These are phyloP conservation scores for Montipora capricornis DNA, from an alignment of 64 coral and sea anemone species.

Conservation along the genomic window DNA sequence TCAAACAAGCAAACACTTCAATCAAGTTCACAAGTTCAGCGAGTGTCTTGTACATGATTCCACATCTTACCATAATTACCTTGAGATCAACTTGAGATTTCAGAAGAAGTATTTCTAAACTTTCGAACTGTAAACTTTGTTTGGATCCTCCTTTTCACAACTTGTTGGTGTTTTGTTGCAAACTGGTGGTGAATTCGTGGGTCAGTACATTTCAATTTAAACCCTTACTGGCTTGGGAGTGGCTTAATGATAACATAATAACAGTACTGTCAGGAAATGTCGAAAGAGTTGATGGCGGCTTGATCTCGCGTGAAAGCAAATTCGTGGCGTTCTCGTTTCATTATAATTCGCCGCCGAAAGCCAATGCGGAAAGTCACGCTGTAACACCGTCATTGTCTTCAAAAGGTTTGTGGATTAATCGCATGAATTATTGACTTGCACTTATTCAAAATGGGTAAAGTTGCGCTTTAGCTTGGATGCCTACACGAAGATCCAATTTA, in stretches of 20 bases:
- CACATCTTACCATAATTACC: constrained; percentile 1
- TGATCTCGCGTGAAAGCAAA: background rate
- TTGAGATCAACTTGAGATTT: background rate
- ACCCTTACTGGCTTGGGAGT: constrained; percentile 19
- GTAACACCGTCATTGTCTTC: background rate
- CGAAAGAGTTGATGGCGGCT: constrained; percentile 32
- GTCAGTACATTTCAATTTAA: constrained; percentile 18
- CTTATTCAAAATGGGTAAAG: background rate
- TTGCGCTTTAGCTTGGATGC: background rate
- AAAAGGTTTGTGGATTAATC: constrained; percentile 4
- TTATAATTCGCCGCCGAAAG: constrained; percentile 40
- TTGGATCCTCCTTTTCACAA: background rate
- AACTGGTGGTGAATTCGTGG: constrained; percentile 26
- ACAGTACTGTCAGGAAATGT: constrained; percentile 54
- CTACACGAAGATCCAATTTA: constrained; percentile 45
- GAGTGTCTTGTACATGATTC: background rate
- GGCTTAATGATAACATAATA: constrained; percentile 63
- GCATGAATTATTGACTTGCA: constrained; percentile 17
- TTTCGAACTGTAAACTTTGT: background rate
- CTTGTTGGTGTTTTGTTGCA: background rate
- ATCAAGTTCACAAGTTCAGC: background rate
- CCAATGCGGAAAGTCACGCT: constrained; percentile 21
- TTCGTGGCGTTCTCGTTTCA: constrained; percentile 28
- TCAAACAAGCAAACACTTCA: constrained; percentile 29
- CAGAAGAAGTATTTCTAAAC: background rate